phyloP scores from a whole-genome alignment of 2,113 vertebrate species.

The Atractosteus spatula region DNA sequence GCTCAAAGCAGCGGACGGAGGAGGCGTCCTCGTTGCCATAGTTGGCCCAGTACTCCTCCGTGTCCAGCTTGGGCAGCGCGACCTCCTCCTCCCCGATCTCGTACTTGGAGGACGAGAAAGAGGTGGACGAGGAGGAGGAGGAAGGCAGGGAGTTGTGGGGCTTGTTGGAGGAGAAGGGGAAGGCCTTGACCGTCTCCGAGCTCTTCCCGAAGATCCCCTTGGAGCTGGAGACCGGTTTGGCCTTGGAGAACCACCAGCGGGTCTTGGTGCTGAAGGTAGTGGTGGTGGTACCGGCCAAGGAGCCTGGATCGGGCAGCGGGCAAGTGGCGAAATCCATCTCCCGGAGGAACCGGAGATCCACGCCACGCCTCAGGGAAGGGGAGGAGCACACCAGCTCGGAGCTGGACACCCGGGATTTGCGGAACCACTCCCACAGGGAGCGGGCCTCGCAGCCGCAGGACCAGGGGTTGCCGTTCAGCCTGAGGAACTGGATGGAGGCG shows the following conservation, averaged over 20 bases:
- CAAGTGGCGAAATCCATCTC: constrained; percentile 81
- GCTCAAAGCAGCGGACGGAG: constrained; percentile 64
- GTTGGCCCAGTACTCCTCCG: constrained; percentile 76
- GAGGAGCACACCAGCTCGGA: constrained; percentile 80
- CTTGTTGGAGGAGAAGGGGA: constrained; percentile 55
- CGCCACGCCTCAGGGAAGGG: constrained; percentile 74
- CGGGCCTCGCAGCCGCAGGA: constrained; percentile 89
- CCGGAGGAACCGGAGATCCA: constrained; percentile 81
- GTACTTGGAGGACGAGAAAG: constrained; percentile 55
- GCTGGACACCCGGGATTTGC: constrained; percentile 81
- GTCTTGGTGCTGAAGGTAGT: constrained; percentile 77
- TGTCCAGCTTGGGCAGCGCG: constrained; percentile 72
- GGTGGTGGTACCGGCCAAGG: constrained; percentile 66
- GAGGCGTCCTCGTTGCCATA: constrained; percentile 77
- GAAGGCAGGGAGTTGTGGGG: constrained; percentile 35
- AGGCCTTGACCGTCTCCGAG: constrained; percentile 64
- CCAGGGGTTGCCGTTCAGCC: constrained; percentile 94
- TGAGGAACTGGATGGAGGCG: constrained; percentile 87
- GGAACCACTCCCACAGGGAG: constrained; percentile 91
- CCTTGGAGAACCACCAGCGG: constrained; percentile 76
- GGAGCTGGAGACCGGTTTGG: constrained; percentile 77
- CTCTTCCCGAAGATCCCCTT: constrained; percentile 67
- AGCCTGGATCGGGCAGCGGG: constrained; percentile 72
- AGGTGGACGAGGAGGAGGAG: constrained; percentile 51
- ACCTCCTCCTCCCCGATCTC: constrained; percentile 62